Conservation (phyloP, 2,797 vertebrate species). For the Toxotes lorentzi region DNA sequence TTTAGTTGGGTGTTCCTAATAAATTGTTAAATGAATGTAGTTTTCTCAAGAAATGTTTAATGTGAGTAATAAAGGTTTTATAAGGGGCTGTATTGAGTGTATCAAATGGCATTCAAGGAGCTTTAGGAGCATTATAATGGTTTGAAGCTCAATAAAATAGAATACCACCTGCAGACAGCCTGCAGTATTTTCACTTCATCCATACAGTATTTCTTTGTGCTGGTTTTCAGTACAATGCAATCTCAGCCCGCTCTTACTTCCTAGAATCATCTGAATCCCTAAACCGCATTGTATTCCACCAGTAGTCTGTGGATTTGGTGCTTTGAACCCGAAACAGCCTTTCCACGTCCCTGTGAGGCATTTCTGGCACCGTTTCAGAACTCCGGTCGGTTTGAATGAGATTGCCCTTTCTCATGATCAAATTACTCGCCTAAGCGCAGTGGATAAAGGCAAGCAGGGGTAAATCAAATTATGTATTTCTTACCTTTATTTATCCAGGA, state of each 20-base stretch:
- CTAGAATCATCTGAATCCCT: conserved; percentile 6
- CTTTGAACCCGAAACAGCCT: conserved; percentile 17
- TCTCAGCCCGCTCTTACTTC: background rate
- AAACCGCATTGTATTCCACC: conserved; percentile 1
- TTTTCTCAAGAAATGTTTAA: background rate
- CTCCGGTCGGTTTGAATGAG: conserved; percentile 30
- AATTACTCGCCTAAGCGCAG: conserved; percentile 19
- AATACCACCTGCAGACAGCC: background rate
- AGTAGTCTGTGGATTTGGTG: conserved; percentile 3
- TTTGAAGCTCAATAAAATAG: background rate
- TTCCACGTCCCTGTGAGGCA: conserved; percentile 14
- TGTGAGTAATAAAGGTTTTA: background rate
- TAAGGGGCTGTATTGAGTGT: background rate
- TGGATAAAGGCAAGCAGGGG: background rate
- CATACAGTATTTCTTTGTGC: background rate
- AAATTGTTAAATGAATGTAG: too few species aligned
- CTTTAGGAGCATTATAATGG: background rate
- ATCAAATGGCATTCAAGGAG: background rate
- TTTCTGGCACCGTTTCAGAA: conserved; percentile 8
- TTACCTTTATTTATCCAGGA: conserved; percentile 17
- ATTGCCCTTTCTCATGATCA: conserved; percentile 35
- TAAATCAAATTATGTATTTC: conserved; percentile 26
- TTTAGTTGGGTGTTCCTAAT: too few species aligned
- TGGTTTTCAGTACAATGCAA: background rate
- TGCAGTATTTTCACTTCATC: background rate